Evolutionary conservation across 2,888 invertebrate species (phyloP).

Genomic region (Rhimphoctona megacephalus): DNA sequence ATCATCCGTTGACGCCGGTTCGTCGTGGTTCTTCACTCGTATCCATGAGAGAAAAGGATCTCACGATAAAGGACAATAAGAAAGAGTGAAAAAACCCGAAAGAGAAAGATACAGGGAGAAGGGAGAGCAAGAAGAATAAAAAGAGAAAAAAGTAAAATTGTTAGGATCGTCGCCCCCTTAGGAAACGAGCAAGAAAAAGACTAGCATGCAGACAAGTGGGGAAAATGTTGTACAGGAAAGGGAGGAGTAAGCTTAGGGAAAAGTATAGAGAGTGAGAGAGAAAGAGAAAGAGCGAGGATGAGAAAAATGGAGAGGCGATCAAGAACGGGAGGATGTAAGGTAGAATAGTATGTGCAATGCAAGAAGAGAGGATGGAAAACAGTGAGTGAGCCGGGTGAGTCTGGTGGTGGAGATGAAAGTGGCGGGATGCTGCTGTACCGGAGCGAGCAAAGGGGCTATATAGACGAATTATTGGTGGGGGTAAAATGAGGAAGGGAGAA

Average conservation of each 20-base stretch:
- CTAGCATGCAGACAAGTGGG: background rate
- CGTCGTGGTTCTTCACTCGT: constrained; percentile 6
- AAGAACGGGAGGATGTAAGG: constrained; percentile 20
- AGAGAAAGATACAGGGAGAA: background rate
- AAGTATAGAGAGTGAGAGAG: constrained; percentile 1
- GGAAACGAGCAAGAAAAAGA: constrained; percentile 5
- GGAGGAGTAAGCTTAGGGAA: background rate
- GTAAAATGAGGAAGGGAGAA: constrained; percentile 37
- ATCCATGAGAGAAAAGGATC: constrained; percentile 14
- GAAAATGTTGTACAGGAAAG: background rate
- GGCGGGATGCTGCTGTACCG: constrained; percentile 21
- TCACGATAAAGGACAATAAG: constrained; percentile 7
- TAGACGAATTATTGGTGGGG: constrained; percentile 4
- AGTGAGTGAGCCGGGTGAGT: constrained; percentile 14
- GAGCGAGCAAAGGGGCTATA: constrained; percentile 35
- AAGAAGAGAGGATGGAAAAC: constrained; percentile 49
- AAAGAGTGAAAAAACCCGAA: background rate
- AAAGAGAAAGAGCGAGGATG: constrained; percentile 6
- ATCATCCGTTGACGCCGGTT: constrained; percentile 12
- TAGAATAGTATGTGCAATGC: constrained; percentile 50
- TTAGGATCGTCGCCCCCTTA: constrained; percentile 16
- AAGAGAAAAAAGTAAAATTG: constrained; percentile 3
- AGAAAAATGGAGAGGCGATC: constrained; percentile 6
- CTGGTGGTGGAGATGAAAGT: constrained; percentile 45
- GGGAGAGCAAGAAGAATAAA: background rate